A percentile compares a stretch with the other conserved stretches of the same genome.
Conservation (phyloP, 2,888 invertebrate species). For the Leptopilina myrica region DNA sequence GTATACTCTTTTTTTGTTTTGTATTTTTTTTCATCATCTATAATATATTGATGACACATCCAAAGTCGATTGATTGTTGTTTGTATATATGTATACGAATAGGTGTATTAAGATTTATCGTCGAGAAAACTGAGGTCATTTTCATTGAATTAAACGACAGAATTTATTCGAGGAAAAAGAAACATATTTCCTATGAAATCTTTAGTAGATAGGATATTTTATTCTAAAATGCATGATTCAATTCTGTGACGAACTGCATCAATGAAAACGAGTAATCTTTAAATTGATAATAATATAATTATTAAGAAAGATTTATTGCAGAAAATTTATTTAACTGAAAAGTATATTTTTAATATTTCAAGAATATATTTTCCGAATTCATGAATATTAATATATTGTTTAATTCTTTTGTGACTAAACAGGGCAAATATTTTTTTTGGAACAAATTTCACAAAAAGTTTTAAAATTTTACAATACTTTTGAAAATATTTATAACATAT, state of each 20-base stretch:
- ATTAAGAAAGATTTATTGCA: no score
- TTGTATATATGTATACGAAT: background rate
- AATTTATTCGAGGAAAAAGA: background rate
- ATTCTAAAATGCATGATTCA: slow-evolving; percentile 7
- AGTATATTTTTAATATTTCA: no score
- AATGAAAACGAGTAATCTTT: no score
- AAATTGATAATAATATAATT: slow-evolving; percentile 3
- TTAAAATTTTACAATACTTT: no score
- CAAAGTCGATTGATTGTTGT: background rate
- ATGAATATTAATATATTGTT: no score
- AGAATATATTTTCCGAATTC: no score
- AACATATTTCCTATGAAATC: background rate
- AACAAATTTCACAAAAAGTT: no score
- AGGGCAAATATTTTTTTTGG: no score
- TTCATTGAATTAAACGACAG: slow-evolving; percentile 7
- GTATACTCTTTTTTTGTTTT: background rate
- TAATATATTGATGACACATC: background rate
- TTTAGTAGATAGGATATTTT: background rate
- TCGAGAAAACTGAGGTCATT: slow-evolving; percentile 1
- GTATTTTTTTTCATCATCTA: background rate
- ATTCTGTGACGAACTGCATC: slow-evolving; percentile 1
- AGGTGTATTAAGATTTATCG: slow-evolving; percentile 1
- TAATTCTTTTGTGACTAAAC: no score
- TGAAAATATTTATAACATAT: no score
- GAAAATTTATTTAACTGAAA: no score